Base-by-base conservation (phyloP, 1,140 invertebrate species). In the Steinernema khuongi region DNA sequence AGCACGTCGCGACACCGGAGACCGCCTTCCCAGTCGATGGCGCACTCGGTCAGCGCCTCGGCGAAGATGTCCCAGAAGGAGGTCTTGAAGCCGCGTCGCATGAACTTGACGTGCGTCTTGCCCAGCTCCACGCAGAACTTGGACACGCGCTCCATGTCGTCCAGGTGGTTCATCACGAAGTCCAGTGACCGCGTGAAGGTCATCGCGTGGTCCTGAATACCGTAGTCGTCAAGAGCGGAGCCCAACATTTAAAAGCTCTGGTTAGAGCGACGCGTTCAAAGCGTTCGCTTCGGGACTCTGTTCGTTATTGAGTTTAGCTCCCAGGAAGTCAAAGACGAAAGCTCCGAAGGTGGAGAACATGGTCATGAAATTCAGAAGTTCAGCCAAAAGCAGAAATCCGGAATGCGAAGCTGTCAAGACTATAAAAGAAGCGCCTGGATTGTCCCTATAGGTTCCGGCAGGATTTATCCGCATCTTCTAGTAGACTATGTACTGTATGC, bases 31-130 rank as follows among this genome's bases (percentile, higher is more conserved):
- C 50, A 60, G 50, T 60, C 50, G 50, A 60, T 60, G 7, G 50
- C 50, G 22, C 50, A 60, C 22, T 60, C 50, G 50, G 50, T 60
- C 50, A 60, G 19, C 50, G 50, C 50, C 22, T 60, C 50, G 19
- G 50, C 50, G 50, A 60, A 60, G 50, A 60, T 60, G 19, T 60
- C 50, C 50, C 50, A 60, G 50, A 60, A 60, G 11, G 50, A 60
- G 7, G 19, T 60, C 26, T 60, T 60, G 50, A 60, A 60, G 11
- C 50, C 50, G 50, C 50, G 50, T 7, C 50, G 50, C 50, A 60
- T 22, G 19, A 60, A 60, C 22, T 60, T 60, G 4, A 60, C 50
- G 22, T 60, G 50, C 11, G 50, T 60, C 22, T 60, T 60, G 14
- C 50, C 50, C 14, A 60, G 50, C 19, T 60, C 50, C 14, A 60